Base-by-base conservation (phyloP, 2,113 vertebrate species). In the Catharus fuscescens region DNA sequence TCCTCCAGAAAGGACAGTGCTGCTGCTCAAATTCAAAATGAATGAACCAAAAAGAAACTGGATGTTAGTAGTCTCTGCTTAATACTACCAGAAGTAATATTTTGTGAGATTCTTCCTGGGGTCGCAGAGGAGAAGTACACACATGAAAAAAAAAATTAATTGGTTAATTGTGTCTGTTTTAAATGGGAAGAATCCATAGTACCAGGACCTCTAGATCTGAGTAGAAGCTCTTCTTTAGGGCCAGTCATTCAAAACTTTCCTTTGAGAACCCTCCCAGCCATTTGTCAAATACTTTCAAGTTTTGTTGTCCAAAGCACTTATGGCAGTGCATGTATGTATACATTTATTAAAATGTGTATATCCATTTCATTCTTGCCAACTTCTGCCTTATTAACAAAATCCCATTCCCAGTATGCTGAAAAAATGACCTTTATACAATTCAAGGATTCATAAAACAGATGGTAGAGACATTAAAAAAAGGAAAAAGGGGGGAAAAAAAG, bases 371-470 rank as follows among this genome's bases (percentile, higher is more conserved):
- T 77, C 45, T 76, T 9, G 4, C 14, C 45, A 90, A 13, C 36
- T 86, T 74, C 50, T 92, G 54, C 59, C 56, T 88, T 72, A 50
- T 59, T 82, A 96, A 70, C 2, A 2, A 83, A 93, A 83, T n/a
- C 18, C 44, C 57, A 45, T 91, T 87, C 73, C 74, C 54, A 8
- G 21, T 38, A 54, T 90, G 67, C 59, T 93, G 76, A 82, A 90
- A 94, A 52, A 86, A 80, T 93, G 92, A 90, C 90, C 90, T 96
- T 88, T 94, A 26, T 67, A 67, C 89, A 86, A 60, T 90, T 96
- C 85, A 96, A 93, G 77, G 80, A 91, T 86, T 95, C 65, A 64
- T 60, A 52, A 91, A 93, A 84, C 94, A 97, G 92, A 97, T 93
- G 90, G 94, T 77, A 24, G n/a, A 69, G 44, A 60, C 9, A 45